These are phyloP conservation scores for Siniperca undulata DNA, from an alignment of 2,797 vertebrate species.

Conservation along the genomic window DNA sequence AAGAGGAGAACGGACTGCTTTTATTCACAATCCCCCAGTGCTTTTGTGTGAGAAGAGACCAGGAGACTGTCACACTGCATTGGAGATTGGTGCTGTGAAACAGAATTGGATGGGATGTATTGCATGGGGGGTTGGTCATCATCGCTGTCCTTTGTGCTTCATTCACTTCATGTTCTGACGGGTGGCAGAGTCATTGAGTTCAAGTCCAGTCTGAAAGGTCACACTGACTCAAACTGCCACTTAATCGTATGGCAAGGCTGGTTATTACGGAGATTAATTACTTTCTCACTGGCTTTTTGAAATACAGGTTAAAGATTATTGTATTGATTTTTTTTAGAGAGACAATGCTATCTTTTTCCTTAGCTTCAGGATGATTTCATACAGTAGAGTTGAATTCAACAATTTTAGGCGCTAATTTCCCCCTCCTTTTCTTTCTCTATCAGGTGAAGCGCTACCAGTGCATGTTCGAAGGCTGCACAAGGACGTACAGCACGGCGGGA, in stretches of 20 bases:
- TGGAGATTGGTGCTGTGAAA: conserved; percentile 48
- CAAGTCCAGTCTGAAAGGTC: conserved; percentile 61
- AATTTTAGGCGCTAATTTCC: background rate
- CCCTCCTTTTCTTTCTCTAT: background rate
- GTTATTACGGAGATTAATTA: conserved; percentile 36
- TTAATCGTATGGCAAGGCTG: conserved; percentile 28
- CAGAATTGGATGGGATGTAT: conserved; percentile 50
- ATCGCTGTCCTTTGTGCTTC: conserved; percentile 62
- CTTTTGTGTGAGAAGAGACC: conserved; percentile 56
- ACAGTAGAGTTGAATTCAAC: background rate
- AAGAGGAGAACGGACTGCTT: conserved; percentile 52
- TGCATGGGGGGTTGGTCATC: conserved; percentile 61
- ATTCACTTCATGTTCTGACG: conserved; percentile 48
- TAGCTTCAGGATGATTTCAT: background rate
- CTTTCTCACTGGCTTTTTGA: background rate
- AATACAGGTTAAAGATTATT: conserved; percentile 11
- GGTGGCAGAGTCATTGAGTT: conserved; percentile 69
- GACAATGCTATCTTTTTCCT: background rate
- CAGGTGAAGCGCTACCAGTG: conserved; percentile 99
- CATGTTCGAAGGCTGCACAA: conserved; percentile 97
- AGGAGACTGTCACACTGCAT: conserved; percentile 44
- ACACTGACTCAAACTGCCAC: conserved; percentile 46
- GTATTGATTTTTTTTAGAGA: background rate
- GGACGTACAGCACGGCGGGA: conserved; percentile 98
- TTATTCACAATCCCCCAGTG: conserved; percentile 48